Base-by-base conservation (phyloP, 2,113 vertebrate genomes). In the Pelecanus crispus region DNA sequence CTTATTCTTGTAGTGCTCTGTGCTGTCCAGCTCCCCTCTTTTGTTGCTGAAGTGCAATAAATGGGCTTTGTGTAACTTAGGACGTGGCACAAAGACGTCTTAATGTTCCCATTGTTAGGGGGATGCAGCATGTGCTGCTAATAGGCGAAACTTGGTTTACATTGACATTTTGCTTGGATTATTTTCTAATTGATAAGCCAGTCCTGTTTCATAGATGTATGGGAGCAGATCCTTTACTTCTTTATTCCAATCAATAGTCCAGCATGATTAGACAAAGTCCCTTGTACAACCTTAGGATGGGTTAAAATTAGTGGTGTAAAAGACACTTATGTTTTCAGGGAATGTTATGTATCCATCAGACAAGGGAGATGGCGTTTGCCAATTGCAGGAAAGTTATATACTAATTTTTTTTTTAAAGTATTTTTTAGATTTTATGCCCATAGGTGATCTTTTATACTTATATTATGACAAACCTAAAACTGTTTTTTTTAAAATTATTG, bases 351-450 rank as follows among this genome's bases (percentile, higher is more conserved):
- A 22, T 61, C 21, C 13, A 31, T 52, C 42, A 77, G 47, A 44
- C 6, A 78, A 20, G 8, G 11, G 15, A 88, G 13, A 63, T 28
- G 11, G 22, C 2, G 26, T 63, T 78, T 91, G 29, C 17, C 17
- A 59, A 10, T 17, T 49, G 45, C 26, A 82, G 40, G 26, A 6
- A 68, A 81, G 18, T 25, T 45, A 56, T 66, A 71, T 45, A 34
- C 3, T 49, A 6, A 2, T 1, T 38, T 21, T 44, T 49, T n/a
- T 49, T 36, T 9, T 1, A 5, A 36, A 7, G 7, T 20, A 5
- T 29, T n/a, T 50, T 68, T 63, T 44, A 34, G 11, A 44, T 73
- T 68, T 55, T n/a, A 47, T 55, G 36, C 2, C 8, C 10, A 56
- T 72, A 58, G 34, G 17, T 73, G 17, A 32, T 77, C 4, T 79